phyloP scores from a whole-genome alignment of 2,113 vertebrate species.

The Sus scrofa region T2T-Sscrofa CM000816.6:48028001-48028500 shows the following conservation, averaged over 20 bases:
- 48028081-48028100: neutral
- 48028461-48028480: neutral
- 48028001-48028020: conserved; percentile 57
- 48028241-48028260: neutral
- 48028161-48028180: conserved; percentile 39
- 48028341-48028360: neutral
- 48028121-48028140: conserved; percentile 2
- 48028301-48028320: neutral
- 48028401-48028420: neutral
- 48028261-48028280: neutral
- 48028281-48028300: neutral
- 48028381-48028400: neutral
- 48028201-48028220: neutral
- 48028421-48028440: neutral
- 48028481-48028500: no score
- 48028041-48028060: neutral
- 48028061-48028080: conserved; percentile 36
- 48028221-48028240: neutral
- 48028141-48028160: neutral
- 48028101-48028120: conserved; percentile 45
- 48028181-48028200: conserved; percentile 12
- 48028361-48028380: neutral
- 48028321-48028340: neutral
- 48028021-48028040: conserved; percentile 21
- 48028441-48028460: neutral